A percentile compares a stretch with the other conserved stretches of the same genome.
Evolutionary conservation across 2,888 invertebrate genomes (phyloP).

Genomic region (Pherbina coryleti): DNA sequence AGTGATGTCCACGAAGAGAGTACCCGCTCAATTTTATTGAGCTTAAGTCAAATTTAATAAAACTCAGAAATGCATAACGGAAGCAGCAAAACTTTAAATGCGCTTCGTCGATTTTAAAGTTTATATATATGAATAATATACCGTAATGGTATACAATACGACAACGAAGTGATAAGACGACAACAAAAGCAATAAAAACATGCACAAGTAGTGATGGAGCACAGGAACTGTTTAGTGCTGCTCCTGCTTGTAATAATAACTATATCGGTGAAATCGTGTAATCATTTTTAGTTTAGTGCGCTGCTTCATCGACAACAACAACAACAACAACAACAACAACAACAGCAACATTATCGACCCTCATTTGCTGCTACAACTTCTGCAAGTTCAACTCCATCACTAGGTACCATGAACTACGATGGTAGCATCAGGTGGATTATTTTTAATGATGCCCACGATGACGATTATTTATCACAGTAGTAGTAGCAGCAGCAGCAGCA

Average conservation of each 20-base stretch:
- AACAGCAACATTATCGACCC: neutral
- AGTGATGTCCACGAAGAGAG: no score
- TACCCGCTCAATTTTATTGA: neutral
- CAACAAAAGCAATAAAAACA: slow-evolving; percentile 35
- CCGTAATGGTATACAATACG: neutral
- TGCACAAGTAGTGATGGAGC: slow-evolving; percentile 47
- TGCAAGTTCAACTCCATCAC: slow-evolving; percentile 13
- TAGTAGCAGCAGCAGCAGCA: slow-evolving; percentile 18
- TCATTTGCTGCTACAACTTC: neutral
- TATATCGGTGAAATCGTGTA: slow-evolving; percentile 35
- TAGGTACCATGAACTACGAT: slow-evolving; percentile 19
- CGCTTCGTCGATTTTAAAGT: neutral
- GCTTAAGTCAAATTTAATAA: neutral
- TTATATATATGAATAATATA: slow-evolving; percentile 6
- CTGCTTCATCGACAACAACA: slow-evolving; percentile 25
- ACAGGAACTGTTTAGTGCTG: slow-evolving; percentile 5
- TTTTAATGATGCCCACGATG: slow-evolving; percentile 42
- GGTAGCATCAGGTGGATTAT: slow-evolving; percentile 31
- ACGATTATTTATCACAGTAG: slow-evolving; percentile 46
- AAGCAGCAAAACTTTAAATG: slow-evolving; percentile 1
- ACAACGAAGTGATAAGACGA: neutral
- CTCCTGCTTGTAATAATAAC: slow-evolving; percentile 40
- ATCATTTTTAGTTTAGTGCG: slow-evolving; percentile 36
- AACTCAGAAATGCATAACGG: neutral
- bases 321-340: neutral